phyloP scores from a whole-genome alignment of 2,113 vertebrate genomes.

The Sinocyclocheilus anshuiensis region DNA sequence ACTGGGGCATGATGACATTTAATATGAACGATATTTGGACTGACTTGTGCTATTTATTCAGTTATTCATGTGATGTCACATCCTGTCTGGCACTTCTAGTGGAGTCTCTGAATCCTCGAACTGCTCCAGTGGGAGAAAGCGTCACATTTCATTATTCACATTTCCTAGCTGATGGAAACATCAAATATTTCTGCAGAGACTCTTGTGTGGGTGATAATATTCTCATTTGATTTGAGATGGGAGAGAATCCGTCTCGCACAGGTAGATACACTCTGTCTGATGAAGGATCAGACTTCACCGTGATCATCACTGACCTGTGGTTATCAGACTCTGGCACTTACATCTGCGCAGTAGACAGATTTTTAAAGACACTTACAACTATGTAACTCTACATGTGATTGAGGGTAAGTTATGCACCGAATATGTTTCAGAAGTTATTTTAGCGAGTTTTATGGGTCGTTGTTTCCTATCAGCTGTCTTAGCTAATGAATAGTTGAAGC shows the following conservation, averaged over 20 bases:
- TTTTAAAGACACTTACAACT: slow-evolving; percentile 42
- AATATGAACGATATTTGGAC: background rate
- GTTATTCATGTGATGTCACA: background rate
- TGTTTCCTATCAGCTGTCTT: background rate
- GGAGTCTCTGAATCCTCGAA: background rate
- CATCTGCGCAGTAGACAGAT: slow-evolving; percentile 57
- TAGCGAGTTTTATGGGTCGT: background rate
- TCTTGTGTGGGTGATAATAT: slow-evolving; percentile 32
- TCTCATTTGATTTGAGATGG: background rate
- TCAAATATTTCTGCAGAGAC: slow-evolving; percentile 63
- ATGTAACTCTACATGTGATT: background rate
- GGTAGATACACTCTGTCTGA: slow-evolving; percentile 14
- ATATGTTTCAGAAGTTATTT: background rate
- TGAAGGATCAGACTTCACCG: slow-evolving; percentile 49
- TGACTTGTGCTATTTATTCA: background rate
- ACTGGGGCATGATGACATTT: background rate
- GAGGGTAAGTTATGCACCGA: slow-evolving; percentile 2
- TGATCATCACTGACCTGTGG: slow-evolving; percentile 57
- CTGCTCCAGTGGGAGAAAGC: slow-evolving; percentile 34
- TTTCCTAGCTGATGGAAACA: background rate
- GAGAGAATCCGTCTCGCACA: background rate
- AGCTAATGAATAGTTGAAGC: too few relatives aligned
- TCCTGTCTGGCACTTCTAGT: background rate
- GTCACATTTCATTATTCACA: slow-evolving; percentile 59
- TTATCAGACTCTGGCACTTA: slow-evolving; percentile 58